Percentiles rank a stretch among this genome's conserved stretches.
These are phyloP conservation scores for Megalops cyprinoides DNA, from an alignment of 2,797 vertebrate genomes.

Conservation along the genomic window DNA sequence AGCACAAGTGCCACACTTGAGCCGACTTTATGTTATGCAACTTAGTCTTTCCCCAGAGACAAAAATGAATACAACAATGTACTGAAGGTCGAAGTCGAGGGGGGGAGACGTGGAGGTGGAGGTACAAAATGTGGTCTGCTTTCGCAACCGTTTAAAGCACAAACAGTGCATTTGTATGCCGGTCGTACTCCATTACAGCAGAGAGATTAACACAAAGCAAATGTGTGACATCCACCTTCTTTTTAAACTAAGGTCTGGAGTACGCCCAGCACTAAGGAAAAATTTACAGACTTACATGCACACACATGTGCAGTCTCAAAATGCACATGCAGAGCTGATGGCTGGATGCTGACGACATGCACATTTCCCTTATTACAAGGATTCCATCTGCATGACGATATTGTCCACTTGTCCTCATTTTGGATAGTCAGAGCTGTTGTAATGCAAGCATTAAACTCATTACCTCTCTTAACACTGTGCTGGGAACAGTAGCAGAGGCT, in stretches of 20 bases:
- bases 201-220: conserved; percentile 43
- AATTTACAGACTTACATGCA: conserved; percentile 14
- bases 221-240: conserved; percentile 27
- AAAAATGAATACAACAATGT: conserved; percentile 45
- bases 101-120: conserved; percentile 53
- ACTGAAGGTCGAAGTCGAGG: conserved; percentile 67
- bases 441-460: neutral
- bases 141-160: conserved; percentile 57
- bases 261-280: neutral
- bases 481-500: neutral
- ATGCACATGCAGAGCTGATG: neutral
- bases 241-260: neutral
- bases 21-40: conserved; percentile 42
- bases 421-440: neutral
- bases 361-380: neutral
- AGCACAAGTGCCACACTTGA: conserved; percentile 41
- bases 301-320: neutral
- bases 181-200: conserved; percentile 19
- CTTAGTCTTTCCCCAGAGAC: conserved; percentile 55
- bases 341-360: no score
- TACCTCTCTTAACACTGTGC: neutral
- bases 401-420: neutral
- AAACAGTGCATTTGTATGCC: conserved; percentile 51
- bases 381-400: neutral
- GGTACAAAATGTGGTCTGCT: conserved; percentile 53